These are phyloP conservation scores for Holocentrus rufus DNA, from an alignment of 2,797 vertebrate species.

Conservation along the genomic window DNA sequence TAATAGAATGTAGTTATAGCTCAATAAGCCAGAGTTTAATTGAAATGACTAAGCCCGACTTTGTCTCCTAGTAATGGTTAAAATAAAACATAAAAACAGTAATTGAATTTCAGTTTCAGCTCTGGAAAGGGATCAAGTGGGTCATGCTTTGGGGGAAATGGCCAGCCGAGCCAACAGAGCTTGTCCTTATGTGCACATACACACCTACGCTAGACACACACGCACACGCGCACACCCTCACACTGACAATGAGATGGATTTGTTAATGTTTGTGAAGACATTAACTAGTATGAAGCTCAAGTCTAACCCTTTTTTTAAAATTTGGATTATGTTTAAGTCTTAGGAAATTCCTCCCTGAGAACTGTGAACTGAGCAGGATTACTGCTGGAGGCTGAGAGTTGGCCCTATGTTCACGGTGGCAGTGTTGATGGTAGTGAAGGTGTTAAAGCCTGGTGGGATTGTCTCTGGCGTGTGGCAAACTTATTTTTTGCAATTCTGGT, in stretches of 20 bases:
- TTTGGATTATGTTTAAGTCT: not conserved
- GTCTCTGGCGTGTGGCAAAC: too few relatives aligned
- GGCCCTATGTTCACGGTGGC: too few relatives aligned
- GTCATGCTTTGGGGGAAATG: constrained; percentile 27
- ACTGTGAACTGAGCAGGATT: not conserved
- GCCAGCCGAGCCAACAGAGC: constrained; percentile 30
- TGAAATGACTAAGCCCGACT: constrained; percentile 66
- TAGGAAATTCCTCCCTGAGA: too few relatives aligned
- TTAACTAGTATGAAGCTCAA: not conserved
- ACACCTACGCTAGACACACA: not conserved
- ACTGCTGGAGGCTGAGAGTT: constrained; percentile 4
- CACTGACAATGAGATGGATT: not conserved
- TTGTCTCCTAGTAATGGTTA: constrained; percentile 52
- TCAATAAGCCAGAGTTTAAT: constrained; percentile 75
- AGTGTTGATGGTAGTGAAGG: too few relatives aligned
- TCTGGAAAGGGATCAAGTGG: constrained; percentile 35
- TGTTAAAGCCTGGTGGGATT: too few relatives aligned
- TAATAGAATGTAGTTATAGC: constrained; percentile 77
- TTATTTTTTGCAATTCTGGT: too few relatives aligned
- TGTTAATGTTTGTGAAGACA: not conserved
- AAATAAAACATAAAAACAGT: constrained; percentile 63
- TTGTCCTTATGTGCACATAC: not conserved
- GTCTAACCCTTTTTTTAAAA: not conserved
- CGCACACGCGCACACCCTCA: not conserved
- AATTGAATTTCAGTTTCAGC: constrained; percentile 60